Evolutionary conservation across 37 sponge, comb jelly and placozoan species (phyloP), one percentile per base, ranked within the genome.

Genomic region (Agelas oroides): DNA sequence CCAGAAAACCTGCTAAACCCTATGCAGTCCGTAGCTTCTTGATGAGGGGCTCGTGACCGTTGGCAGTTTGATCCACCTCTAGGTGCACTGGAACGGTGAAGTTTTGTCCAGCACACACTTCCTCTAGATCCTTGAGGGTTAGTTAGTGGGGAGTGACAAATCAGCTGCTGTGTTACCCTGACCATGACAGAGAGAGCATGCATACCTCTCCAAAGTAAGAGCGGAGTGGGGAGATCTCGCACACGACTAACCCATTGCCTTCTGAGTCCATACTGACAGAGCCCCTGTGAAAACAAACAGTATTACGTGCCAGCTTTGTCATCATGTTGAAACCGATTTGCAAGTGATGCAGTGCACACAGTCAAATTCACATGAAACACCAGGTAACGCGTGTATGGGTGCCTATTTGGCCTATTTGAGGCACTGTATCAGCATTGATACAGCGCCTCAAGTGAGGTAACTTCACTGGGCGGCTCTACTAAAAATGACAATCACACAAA

Each of bases 151-250:
- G 30, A 24, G 25, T n/a, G n/a, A n/a, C n/a, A n/a, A n/a, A n/a
- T n/a, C n/a, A n/a, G n/a, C n/a, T n/a, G n/a, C n/a, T n/a, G n/a
- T n/a, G n/a, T n/a, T n/a, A n/a, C n/a, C n/a, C n/a, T n/a, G n/a
- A n/a, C n/a, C n/a, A n/a, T n/a, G n/a, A n/a, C n/a, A n/a, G n/a
- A n/a, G n/a, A n/a, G 17, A 61, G 24, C 54, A 16, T 27, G 70
- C 93, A 61, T 40, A 97, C 97, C 86, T 97, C 97, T 83, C 97
- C 97, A 86, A 65, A 76, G 60, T 94, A 97, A 25, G 97, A 94
- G 16, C 92, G 65, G 31, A 92, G 71, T 1, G 97, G 97, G 23
- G 96, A 97, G 24, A 97, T 79, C 64, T 97, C 97, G 78, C 95
- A 94, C 65, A 85, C 87, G 24, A 88, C 65, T 21, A 34, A 65